phyloP scores from a whole-genome alignment of 1,140 invertebrate species.

The Vanessa tameamea region DNA sequence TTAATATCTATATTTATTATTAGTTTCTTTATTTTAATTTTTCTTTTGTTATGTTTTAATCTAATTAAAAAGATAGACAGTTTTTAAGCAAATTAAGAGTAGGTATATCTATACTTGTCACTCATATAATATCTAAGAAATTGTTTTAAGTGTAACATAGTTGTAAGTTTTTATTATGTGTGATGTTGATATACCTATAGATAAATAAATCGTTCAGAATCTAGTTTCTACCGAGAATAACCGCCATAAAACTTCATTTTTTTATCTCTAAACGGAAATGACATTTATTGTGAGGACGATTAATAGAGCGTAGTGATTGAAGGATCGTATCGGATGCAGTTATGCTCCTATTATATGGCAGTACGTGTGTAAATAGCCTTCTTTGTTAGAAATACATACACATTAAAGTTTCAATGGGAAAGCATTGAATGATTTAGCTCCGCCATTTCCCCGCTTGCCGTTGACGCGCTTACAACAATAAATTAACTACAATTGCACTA shows the following conservation, averaged over 20 bases:
- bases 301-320: constrained; percentile 24
- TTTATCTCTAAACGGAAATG: constrained; percentile 14
- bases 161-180: no score
- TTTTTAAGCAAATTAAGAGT: no score
- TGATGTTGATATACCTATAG: no score
- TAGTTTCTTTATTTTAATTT: no score
- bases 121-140: no score
- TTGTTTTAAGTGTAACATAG: no score
- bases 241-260: background rate
- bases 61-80: no score
- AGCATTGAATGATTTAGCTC: constrained; percentile 32
- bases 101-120: no score
- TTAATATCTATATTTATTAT: no score
- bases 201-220: no score
- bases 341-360: constrained; percentile 8
- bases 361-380: background rate
- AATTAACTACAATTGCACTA: constrained; percentile 79
- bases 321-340: constrained; percentile 4
- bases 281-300: constrained; percentile 20
- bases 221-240: no score
- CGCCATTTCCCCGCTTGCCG: constrained; percentile 24
- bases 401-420: constrained; percentile 22
- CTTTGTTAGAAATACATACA: constrained; percentile 9
- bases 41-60: no score
- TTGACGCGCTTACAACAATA: constrained; percentile 58